Evolutionary conservation across 1,140 invertebrate species (phyloP).

Genomic region (Drosophila sproati): DNA sequence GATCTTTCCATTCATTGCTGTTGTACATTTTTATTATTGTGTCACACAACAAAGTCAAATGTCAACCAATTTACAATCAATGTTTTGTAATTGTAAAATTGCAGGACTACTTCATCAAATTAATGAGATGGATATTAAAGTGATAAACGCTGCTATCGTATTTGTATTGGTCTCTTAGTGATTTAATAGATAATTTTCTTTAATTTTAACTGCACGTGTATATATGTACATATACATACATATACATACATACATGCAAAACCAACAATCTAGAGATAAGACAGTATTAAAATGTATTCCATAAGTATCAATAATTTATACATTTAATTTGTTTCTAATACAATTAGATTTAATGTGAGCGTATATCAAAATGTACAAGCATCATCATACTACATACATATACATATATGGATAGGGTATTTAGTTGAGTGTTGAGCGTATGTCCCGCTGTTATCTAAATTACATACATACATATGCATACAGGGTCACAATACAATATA

Average conservation of each 20-base stretch:
- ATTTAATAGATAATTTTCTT: slow-evolving; percentile 51
- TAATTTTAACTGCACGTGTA: slow-evolving; percentile 54
- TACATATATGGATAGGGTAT: not conserved
- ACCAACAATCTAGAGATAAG: slow-evolving; percentile 33
- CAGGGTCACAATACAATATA: slow-evolving; percentile 20
- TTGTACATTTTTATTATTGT: not conserved
- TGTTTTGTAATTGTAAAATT: slow-evolving; percentile 80
- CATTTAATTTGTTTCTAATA: slow-evolving; percentile 16
- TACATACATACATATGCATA: slow-evolving; percentile 10
- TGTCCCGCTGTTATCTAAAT: slow-evolving; percentile 17
- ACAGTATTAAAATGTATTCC: slow-evolving; percentile 26
- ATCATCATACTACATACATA: not conserved
- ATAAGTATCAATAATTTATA: slow-evolving; percentile 20
- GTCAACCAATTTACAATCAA: slow-evolving; percentile 49
- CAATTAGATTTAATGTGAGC: slow-evolving; percentile 38
- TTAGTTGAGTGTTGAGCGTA: slow-evolving; percentile 19
- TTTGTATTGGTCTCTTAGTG: slow-evolving; percentile 55
- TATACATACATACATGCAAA: slow-evolving; percentile 32
- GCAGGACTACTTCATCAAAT: slow-evolving; percentile 84
- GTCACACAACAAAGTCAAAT: slow-evolving; percentile 9
- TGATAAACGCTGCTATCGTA: slow-evolving; percentile 79
- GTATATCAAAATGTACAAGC: slow-evolving; percentile 50
- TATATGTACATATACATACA: slow-evolving; percentile 70
- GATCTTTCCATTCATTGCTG: not conserved
- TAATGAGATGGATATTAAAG: slow-evolving; percentile 84